Evolutionary conservation across 2,113 vertebrate species (phyloP).

Genomic region (Bos indicus): DNA sequence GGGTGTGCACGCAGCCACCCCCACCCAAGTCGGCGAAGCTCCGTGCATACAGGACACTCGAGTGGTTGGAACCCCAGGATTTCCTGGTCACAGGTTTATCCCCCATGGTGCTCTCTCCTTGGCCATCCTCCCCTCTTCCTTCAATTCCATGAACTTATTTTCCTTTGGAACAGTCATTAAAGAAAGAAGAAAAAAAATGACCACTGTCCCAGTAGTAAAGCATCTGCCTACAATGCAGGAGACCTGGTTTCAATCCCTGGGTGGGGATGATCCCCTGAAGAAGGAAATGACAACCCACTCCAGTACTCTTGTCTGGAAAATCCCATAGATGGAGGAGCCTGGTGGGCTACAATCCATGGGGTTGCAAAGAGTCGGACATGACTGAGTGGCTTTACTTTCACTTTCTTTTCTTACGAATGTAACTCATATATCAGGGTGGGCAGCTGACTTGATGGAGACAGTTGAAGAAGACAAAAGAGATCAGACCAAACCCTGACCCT

Average conservation of each 20-base stretch:
- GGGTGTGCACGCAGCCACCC: too few relatives aligned
- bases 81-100: not conserved
- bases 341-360: not conserved
- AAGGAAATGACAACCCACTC: not conserved
- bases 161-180: not conserved
- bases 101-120: accelerated
- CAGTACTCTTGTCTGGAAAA: not conserved
- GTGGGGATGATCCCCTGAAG: not conserved
- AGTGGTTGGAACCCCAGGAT: accelerated
- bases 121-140: not conserved
- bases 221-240: accelerated
- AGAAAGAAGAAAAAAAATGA: not conserved
- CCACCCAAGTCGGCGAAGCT: not conserved
- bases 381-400: not conserved
- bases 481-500: not conserved
- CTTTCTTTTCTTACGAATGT: not conserved
- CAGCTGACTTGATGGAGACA: not conserved
- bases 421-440: not conserved
- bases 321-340: not conserved
- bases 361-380: accelerated
- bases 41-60: not conserved
- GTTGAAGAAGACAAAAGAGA: constrained; percentile 5
- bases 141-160: not conserved
- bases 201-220: not conserved
- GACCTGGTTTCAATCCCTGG: not conserved